Evolutionary conservation across 2,113 vertebrate species (phyloP).

Genomic region (Carassius carassius): DNA sequence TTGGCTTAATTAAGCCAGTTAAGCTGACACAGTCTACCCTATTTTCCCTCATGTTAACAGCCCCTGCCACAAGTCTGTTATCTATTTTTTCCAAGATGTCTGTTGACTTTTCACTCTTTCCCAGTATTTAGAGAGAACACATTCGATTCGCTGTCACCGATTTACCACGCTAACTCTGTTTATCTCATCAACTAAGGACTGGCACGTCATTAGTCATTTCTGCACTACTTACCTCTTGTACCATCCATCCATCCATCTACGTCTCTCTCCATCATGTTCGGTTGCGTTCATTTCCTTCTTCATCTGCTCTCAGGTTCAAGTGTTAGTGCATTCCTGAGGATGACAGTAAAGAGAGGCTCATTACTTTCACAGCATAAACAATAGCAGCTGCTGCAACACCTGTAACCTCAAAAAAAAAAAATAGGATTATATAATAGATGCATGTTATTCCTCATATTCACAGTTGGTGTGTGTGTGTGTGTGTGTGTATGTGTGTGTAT

Average conservation of each 20-base stretch:
- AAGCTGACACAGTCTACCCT: background rate
- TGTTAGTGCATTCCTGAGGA: background rate
- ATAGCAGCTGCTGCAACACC: slow-evolving; percentile 24
- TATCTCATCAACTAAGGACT: slow-evolving; percentile 41
- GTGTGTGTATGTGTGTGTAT: no score
- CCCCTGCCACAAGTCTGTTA: background rate
- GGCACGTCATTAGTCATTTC: slow-evolving; percentile 45
- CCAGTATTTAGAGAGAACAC: background rate
- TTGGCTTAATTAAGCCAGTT: background rate
- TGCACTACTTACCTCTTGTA: slow-evolving; percentile 31
- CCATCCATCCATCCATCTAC: slow-evolving; percentile 31
- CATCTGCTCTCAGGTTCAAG: slow-evolving; percentile 23
- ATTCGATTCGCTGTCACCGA: slow-evolving; percentile 45
- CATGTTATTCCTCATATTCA: background rate
- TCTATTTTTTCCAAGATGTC: slow-evolving; percentile 25
- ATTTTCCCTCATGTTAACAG: background rate
- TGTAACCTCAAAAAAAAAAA: background rate
- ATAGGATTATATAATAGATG: background rate
- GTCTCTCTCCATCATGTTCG: slow-evolving; percentile 1
- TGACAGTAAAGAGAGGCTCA: slow-evolving; percentile 21
- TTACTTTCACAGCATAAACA: slow-evolving; percentile 17
- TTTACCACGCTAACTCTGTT: slow-evolving; percentile 39
- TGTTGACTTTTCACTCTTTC: slow-evolving; percentile 24
- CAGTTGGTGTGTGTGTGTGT: background rate
- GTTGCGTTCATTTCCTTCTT: slow-evolving; percentile 4